Conservation (phyloP, 2,888 invertebrate genomes). For the Lasioglossum villosulum region DNA sequence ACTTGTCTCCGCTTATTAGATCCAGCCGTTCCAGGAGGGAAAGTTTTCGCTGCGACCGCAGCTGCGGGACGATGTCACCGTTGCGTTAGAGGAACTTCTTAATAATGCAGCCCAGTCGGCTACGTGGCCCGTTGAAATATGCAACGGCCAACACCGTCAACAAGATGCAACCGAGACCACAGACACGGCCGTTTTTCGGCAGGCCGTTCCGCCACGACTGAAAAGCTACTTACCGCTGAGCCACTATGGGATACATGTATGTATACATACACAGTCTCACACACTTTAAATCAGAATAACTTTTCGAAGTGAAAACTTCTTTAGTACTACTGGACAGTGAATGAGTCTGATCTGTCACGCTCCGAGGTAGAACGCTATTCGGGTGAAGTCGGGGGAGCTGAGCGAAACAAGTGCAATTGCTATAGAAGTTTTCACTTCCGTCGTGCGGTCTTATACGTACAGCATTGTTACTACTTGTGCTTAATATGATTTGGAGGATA, state of each 20-base stretch:
- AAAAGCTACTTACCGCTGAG: not conserved
- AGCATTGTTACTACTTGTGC: no score
- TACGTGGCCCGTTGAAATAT: constrained; percentile 51
- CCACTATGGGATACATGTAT: not conserved
- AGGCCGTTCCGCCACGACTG: not conserved
- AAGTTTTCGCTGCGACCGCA: constrained; percentile 31
- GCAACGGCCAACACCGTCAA: constrained; percentile 27
- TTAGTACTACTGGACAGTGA: no score
- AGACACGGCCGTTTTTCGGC: constrained; percentile 36
- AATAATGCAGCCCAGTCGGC: constrained; percentile 51
- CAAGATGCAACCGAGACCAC: constrained; percentile 9
- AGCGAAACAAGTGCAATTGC: no score
- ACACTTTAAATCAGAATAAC: no score
- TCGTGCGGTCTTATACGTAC: no score
- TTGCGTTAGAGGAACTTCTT: constrained; percentile 51
- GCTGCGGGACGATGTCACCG: constrained; percentile 34
- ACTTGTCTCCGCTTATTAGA: constrained; percentile 52
- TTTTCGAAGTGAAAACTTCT: no score
- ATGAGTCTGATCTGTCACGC: no score
- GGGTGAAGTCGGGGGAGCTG: no score
- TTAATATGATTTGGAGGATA: no score
- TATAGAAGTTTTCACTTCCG: no score
- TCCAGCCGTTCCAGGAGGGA: constrained; percentile 32
- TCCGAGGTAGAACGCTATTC: no score
- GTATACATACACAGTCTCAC: no score